Evolutionary conservation across 2,888 invertebrate genomes (phyloP).

Genomic region (Torymus texanus): DNA sequence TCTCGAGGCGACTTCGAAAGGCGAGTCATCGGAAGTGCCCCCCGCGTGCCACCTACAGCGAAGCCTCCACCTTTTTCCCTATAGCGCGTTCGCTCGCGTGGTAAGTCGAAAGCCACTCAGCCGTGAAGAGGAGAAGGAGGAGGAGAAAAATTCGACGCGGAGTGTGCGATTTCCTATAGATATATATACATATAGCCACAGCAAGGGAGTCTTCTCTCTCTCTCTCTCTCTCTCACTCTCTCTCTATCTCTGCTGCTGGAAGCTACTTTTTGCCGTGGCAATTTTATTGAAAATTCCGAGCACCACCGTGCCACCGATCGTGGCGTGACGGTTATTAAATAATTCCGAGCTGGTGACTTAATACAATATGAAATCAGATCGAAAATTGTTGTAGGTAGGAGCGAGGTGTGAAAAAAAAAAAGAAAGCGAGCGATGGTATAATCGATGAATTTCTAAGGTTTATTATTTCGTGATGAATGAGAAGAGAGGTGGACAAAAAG

Average conservation of each 20-base stretch:
- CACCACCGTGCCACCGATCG: neutral
- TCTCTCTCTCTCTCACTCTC: constrained; percentile 18
- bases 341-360: constrained; percentile 17
- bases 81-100: too few species aligned
- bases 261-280: constrained; percentile 11
- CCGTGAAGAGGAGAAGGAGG: constrained; percentile 14
- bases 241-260: neutral
- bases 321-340: constrained; percentile 18
- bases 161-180: constrained; percentile 21
- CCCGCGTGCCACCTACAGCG: constrained; percentile 16
- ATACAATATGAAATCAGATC: neutral
- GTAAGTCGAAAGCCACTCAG: constrained; percentile 33
- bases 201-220: neutral
- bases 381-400: neutral
- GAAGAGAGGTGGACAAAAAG: too few species aligned
- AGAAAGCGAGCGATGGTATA: too few species aligned
- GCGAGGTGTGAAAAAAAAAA: too few species aligned
- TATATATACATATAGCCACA: too few species aligned
- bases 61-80: constrained; percentile 4
- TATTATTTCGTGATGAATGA: too few species aligned
- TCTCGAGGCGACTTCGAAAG: constrained; percentile 21
- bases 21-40: constrained; percentile 33
- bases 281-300: constrained; percentile 18
- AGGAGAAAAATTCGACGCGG: constrained; percentile 30
- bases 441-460: too few species aligned